A percentile compares a stretch with the other conserved stretches of the same genome.
phyloP scores from a whole-genome alignment of 2,113 vertebrate species.

The Colistium nudipinnis region DNA sequence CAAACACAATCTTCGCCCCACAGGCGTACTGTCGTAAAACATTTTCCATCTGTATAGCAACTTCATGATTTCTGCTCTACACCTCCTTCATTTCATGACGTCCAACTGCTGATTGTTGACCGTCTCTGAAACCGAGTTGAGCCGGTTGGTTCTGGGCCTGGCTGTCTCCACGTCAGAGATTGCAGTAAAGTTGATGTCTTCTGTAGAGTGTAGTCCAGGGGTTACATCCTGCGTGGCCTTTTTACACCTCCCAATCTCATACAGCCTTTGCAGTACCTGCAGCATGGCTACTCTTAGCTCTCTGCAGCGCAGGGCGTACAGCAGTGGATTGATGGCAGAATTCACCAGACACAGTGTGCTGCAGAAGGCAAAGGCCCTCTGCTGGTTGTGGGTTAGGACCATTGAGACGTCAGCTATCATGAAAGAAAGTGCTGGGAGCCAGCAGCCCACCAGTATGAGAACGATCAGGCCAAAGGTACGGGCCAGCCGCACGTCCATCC shows the following conservation, averaged over 20 bases:
- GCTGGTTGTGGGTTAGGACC: constrained; percentile 68
- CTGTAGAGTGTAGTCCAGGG: neutral
- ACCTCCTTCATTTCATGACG: constrained; percentile 6
- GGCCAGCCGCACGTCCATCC: constrained; percentile 90
- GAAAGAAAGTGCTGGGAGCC: constrained; percentile 87
- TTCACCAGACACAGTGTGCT: constrained; percentile 92
- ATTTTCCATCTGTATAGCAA: constrained; percentile 8
- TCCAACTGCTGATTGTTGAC: constrained; percentile 44
- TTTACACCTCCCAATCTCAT: constrained; percentile 68
- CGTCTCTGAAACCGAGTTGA: constrained; percentile 48
- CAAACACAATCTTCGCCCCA: neutral
- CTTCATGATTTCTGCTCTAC: constrained; percentile 3
- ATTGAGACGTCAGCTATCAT: constrained; percentile 84
- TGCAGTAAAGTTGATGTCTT: constrained; percentile 40
- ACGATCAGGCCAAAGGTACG: constrained; percentile 89
- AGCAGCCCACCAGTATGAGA: constrained; percentile 85
- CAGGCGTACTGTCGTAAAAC: neutral
- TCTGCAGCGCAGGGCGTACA: constrained; percentile 89
- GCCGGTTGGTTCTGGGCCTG: neutral
- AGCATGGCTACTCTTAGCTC: constrained; percentile 80
- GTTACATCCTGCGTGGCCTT: constrained; percentile 56
- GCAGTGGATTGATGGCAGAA: constrained; percentile 89
- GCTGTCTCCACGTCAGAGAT: constrained; percentile 31
- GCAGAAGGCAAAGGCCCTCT: constrained; percentile 90
- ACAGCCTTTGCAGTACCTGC: constrained; percentile 36